Evolutionary conservation across 2,888 invertebrate genomes (phyloP).

Genomic region (Hypsopygia costalis): DNA sequence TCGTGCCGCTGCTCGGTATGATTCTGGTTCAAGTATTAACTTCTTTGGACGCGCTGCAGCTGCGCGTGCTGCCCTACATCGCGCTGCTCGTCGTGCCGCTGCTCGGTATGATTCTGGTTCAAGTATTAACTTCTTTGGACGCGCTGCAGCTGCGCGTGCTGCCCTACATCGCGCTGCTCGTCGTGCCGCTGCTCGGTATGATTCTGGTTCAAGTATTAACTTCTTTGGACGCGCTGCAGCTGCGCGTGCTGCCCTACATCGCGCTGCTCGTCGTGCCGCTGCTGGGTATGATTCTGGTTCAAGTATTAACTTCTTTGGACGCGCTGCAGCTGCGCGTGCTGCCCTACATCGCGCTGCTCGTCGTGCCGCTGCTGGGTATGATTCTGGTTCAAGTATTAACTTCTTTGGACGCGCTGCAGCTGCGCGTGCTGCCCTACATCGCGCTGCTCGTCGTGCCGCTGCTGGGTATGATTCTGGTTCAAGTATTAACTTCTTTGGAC

Average conservation of each 20-base stretch:
- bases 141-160: slow-evolving; percentile 91
- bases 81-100: slow-evolving; percentile 95
- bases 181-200: slow-evolving; percentile 92
- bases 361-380: slow-evolving; percentile 94
- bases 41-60: slow-evolving; percentile 91
- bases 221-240: slow-evolving; percentile 91
- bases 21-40: too few species aligned
- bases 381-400: too few species aligned
- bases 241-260: slow-evolving; percentile 94
- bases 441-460: slow-evolving; percentile 95
- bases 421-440: slow-evolving; percentile 94
- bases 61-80: slow-evolving; percentile 94
- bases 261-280: slow-evolving; percentile 95
- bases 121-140: too few species aligned
- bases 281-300: too few species aligned
- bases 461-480: too few species aligned
- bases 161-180: slow-evolving; percentile 94
- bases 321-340: slow-evolving; percentile 91
- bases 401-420: slow-evolving; percentile 91
- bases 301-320: too few species aligned
- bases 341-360: slow-evolving; percentile 94
- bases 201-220: too few species aligned
- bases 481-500: too few species aligned
- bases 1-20: slow-evolving; percentile 92
- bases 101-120: slow-evolving; percentile 82